Evolutionary conservation across 2,888 invertebrate genomes (phyloP).

Genomic region (Macrophya alboannulata): DNA sequence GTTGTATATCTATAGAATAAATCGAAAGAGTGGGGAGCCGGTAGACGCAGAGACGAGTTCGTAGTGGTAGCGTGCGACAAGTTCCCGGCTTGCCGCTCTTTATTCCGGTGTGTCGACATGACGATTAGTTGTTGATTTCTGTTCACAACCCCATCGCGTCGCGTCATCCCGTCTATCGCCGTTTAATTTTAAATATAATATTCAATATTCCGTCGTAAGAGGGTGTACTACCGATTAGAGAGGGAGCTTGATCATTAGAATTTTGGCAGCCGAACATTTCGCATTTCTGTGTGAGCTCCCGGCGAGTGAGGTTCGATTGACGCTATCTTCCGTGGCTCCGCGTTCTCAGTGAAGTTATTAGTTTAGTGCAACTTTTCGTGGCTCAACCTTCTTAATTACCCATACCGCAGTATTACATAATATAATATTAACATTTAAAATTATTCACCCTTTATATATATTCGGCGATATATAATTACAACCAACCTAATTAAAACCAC

Average conservation of each 20-base stretch:
- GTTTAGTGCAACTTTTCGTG: constrained; percentile 35
- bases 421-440: constrained; percentile 8
- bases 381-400: constrained; percentile 23
- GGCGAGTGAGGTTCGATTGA: constrained; percentile 44
- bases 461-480: constrained; percentile 11
- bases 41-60: constrained; percentile 11
- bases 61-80: constrained; percentile 31
- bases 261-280: constrained; percentile 26
- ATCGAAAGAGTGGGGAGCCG: neutral
- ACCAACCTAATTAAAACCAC: constrained; percentile 1
- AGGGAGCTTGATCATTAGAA: constrained; percentile 21
- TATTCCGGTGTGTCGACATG: constrained; percentile 26
- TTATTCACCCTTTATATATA: neutral
- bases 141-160: neutral
- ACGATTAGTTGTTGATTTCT: constrained; percentile 45
- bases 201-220: constrained; percentile 42
- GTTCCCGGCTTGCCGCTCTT: constrained; percentile 35
- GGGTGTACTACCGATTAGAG: constrained; percentile 33
- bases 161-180: too few species aligned
- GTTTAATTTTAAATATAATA: constrained; percentile 31
- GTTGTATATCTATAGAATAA: neutral
- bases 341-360: constrained; percentile 47
- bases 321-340: constrained; percentile 29
- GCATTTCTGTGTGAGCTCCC: constrained; percentile 28
- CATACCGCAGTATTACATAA: constrained; percentile 31